phyloP scores from a whole-genome alignment of 2,113 vertebrate species.

The Lycocorax pyrrhopterus region DNA sequence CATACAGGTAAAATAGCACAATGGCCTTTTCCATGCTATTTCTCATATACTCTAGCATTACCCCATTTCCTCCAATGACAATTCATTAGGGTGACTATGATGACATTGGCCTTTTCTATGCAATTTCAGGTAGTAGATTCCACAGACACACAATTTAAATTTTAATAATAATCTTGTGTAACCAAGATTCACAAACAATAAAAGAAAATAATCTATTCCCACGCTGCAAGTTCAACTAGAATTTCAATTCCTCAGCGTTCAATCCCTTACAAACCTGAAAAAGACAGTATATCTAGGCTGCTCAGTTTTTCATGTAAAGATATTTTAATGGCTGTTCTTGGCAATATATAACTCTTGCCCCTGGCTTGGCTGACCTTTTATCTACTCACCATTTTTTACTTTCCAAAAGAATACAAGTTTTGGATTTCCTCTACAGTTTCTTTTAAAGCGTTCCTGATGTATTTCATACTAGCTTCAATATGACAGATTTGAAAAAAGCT shows the following conservation, averaged over 20 bases:
- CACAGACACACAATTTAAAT: not conserved
- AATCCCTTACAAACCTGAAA: not conserved
- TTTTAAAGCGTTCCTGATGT: not conserved
- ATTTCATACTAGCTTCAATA: not conserved
- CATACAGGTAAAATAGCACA: not conserved
- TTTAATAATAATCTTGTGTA: not conserved
- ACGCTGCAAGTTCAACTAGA: not conserved
- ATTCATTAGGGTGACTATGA: not conserved
- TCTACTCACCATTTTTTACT: not conserved
- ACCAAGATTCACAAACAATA: not conserved
- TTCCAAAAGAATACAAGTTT: not conserved
- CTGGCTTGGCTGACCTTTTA: not conserved
- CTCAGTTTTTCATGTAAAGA: not conserved
- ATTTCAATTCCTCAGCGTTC: not conserved
- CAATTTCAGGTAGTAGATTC: not conserved
- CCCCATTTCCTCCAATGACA: not conserved
- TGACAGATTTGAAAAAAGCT: not conserved
- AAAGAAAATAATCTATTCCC: not conserved
- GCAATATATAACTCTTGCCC: not conserved
- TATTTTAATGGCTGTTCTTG: not conserved
- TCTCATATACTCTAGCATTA: not conserved
- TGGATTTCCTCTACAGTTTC: not conserved
- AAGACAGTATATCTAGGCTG: not conserved
- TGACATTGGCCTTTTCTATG: not conserved
- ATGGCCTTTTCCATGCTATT: not conserved